Evolutionary conservation across 2,888 invertebrate species (phyloP).

Genomic region (Cosmia pyralina): DNA sequence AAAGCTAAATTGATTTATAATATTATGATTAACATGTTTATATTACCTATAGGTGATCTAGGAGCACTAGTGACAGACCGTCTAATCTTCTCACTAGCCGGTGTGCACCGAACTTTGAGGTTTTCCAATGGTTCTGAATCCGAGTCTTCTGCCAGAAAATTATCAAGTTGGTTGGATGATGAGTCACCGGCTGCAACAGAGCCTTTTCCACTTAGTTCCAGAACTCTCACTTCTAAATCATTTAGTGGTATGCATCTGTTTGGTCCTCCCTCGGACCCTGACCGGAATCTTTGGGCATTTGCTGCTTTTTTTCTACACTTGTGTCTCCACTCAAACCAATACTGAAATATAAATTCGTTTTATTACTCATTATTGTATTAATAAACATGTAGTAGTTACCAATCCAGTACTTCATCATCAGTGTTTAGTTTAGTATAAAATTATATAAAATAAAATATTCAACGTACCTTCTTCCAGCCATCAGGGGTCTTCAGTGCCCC

Average conservation of each 20-base stretch:
- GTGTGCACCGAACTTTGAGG: conserved; percentile 68
- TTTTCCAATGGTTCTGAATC: conserved; percentile 78
- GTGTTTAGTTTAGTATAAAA: neutral
- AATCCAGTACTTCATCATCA: neutral
- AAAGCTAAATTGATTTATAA: neutral
- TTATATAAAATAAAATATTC: neutral
- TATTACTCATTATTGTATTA: neutral
- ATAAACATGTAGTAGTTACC: neutral
- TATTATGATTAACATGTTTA: neutral
- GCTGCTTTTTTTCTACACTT: conserved; percentile 85
- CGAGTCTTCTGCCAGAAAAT: conserved; percentile 77
- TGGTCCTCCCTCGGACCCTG: conserved; percentile 69
- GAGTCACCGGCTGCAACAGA: conserved; percentile 66
- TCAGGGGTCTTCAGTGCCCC: conserved; percentile 82
- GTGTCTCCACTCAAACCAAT: conserved; percentile 87
- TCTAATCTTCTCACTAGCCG: conserved; percentile 51
- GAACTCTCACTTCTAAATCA: conserved; percentile 83
- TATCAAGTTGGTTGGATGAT: conserved; percentile 74
- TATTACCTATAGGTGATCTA: conserved; percentile 54
- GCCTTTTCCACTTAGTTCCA: conserved; percentile 79
- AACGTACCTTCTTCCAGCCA: conserved; percentile 84
- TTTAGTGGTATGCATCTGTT: conserved; percentile 80
- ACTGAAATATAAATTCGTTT: conserved; percentile 70
- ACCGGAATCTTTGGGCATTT: conserved; percentile 75
- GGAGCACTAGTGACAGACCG: conserved; percentile 44